Evolutionary conservation across 1,140 invertebrate genomes (phyloP).

Genomic region (Proales similis): DNA sequence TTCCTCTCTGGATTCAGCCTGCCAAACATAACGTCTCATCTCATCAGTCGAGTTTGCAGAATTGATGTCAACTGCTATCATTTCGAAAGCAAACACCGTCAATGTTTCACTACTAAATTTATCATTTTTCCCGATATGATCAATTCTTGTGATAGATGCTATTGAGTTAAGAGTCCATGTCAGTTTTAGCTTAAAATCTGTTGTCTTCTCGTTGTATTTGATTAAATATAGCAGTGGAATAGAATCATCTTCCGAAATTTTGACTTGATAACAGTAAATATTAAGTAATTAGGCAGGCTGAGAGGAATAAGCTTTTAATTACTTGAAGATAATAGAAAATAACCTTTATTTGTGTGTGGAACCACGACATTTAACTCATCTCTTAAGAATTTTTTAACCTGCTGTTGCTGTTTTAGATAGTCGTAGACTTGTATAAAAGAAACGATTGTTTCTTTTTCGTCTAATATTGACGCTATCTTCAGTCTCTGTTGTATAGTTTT

Average conservation of each 20-base stretch:
- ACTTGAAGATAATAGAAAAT: slow-evolving; percentile 33
- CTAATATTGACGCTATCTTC: slow-evolving; percentile 27
- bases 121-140: slow-evolving; percentile 21
- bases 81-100: slow-evolving; percentile 21
- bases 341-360: slow-evolving; percentile 10
- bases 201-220: slow-evolving; percentile 33
- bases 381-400: slow-evolving; percentile 25
- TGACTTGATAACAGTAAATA: slow-evolving; percentile 12
- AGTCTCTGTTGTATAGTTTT: slow-evolving; percentile 33
- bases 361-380: slow-evolving; percentile 16
- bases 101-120: background rate
- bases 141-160: slow-evolving; percentile 31
- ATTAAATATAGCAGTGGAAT: slow-evolving; percentile 22
- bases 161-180: slow-evolving; percentile 24
- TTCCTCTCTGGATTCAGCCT: slow-evolving; percentile 13
- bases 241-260: slow-evolving; percentile 34
- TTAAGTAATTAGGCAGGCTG: background rate
- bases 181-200: slow-evolving; percentile 30
- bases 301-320: background rate
- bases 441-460: slow-evolving; percentile 19
- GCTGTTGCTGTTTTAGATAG: slow-evolving; percentile 33
- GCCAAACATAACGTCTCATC: slow-evolving; percentile 33
- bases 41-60: too few relatives aligned
- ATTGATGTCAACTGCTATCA: too few relatives aligned
- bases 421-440: slow-evolving; percentile 28